Conservation (phyloP, 1,140 invertebrate species). For the Sipha flava region DNA sequence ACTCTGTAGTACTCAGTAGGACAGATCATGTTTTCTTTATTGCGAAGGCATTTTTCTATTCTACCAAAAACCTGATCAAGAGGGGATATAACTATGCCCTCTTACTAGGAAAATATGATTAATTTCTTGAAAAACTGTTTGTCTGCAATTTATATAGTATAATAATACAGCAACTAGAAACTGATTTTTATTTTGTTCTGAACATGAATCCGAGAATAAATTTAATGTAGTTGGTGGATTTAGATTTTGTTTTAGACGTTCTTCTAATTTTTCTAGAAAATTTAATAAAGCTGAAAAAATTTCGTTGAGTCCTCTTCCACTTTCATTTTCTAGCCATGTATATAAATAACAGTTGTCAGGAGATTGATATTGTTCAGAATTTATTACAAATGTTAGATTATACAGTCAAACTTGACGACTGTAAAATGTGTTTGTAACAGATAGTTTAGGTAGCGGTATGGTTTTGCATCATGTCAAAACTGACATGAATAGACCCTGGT, state of each 20-base stretch:
- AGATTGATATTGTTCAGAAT: constrained; percentile 6
- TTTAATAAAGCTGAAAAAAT: constrained; percentile 39
- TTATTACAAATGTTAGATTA: constrained; percentile 41
- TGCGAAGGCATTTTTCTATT: constrained; percentile 39
- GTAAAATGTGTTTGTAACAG: constrained; percentile 36
- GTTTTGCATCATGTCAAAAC: constrained; percentile 35
- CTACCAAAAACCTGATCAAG: constrained; percentile 40
- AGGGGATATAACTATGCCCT: constrained; percentile 40
- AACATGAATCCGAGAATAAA: constrained; percentile 16
- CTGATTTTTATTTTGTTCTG: not conserved
- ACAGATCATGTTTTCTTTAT: constrained; percentile 35
- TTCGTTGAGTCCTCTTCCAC: too few relatives aligned
- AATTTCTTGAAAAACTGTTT: constrained; percentile 35
- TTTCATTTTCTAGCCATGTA: constrained; percentile 40
- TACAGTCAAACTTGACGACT: constrained; percentile 41
- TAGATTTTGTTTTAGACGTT: not conserved
- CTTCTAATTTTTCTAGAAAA: constrained; percentile 14
- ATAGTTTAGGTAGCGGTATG: constrained; percentile 33
- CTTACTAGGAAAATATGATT: constrained; percentile 39
- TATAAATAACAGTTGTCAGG: constrained; percentile 38
- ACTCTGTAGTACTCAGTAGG: constrained; percentile 32
- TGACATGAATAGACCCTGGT: not conserved
- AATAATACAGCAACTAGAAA: not conserved
- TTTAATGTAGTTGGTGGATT: constrained; percentile 1
- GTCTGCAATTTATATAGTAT: not conserved